Evolutionary conservation across 2,888 invertebrate genomes (phyloP), one percentile per base, ranked within the genome.

Genomic region (Leptopilina syphax): DNA sequence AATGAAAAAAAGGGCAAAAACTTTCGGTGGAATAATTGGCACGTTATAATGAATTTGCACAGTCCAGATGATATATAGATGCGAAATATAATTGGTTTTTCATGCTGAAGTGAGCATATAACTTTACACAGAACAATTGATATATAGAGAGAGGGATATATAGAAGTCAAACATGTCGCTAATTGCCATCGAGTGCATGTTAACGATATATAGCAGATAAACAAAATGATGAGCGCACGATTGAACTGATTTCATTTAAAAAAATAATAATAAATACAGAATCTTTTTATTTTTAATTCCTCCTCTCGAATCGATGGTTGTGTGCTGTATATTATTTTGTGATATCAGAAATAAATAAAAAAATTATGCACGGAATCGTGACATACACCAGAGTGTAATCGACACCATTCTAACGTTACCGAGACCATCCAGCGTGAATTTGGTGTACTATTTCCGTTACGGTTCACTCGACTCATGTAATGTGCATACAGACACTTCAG

Each of bases 401-500:
- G 54, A 57, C 70, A 73, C 70, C 70, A 27, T 54, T 50, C 57
- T 73, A 57, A 73, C 13, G 70, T 73, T 73, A 73, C 70, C n/a
- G 70, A 73, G 57, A 7, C 54, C 54, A 73, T 73, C 70, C 70
- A 73, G 27, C 70, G 70, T 73, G 70, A 73, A 73, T 73, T 73
- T 54, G 54, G 70, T 73, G 70, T 73, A 73, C 27, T 73, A 57
- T 73, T 73, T 73, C 70, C 70, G 70, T 34, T 73, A 73, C 54
- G 70, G 54, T 73, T 73, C 70, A 73, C 70, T 70, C 54, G 70
- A 27, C 70, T 7, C 54, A 8, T 27, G 70, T 54, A 70, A 70
- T 50, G 18, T 27, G 27, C 63, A 24, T 3, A 70, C 54, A 54
- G 12, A 12, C 67, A 70, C 54, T 54, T 24, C 54, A 70, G 47